Conservation (phyloP, 2,888 invertebrate genomes). For the Scaptomyza reducta region DNA sequence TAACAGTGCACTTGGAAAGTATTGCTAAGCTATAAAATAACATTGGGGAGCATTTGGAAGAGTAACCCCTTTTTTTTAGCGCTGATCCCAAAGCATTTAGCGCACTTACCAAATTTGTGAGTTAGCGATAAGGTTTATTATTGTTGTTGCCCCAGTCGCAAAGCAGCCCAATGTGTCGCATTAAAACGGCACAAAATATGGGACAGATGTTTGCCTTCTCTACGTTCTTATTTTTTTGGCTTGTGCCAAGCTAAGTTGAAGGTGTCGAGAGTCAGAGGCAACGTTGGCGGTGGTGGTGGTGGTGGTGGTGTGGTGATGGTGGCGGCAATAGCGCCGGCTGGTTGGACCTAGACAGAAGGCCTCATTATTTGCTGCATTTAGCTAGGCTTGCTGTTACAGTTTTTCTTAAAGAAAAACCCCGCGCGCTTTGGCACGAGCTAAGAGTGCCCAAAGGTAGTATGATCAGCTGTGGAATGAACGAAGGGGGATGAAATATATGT, state of each 20-base stretch:
- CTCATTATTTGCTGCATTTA: conserved; percentile 75
- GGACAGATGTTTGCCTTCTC: conserved; percentile 69
- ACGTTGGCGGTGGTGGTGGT: conserved; percentile 17
- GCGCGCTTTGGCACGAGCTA: conserved; percentile 80
- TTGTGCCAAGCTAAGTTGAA: conserved; percentile 74
- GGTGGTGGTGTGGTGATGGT: conserved; percentile 34
- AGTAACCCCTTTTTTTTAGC: conserved; percentile 35
- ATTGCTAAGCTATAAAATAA: conserved; percentile 43
- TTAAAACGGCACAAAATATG: conserved; percentile 76
- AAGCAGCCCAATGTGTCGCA: conserved; percentile 53
- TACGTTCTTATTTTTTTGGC: conserved; percentile 54
- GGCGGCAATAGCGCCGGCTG: conserved; percentile 69
- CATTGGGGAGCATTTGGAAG: conserved; percentile 44
- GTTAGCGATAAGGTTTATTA: conserved; percentile 52
- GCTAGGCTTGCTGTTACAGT: conserved; percentile 66
- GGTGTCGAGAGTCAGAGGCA: conserved; percentile 62
- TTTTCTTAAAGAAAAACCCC: conserved; percentile 66
- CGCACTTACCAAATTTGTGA: conserved; percentile 74
- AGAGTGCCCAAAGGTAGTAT: conserved; percentile 23
- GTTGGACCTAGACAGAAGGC: conserved; percentile 38
- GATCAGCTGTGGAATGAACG: conserved; percentile 66
- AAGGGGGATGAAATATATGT: conserved; percentile 70
- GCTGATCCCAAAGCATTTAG: conserved; percentile 26
- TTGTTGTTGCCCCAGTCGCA: conserved; percentile 22
- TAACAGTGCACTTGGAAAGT: conserved; percentile 31